Base-by-base conservation (phyloP, 2,113 vertebrate genomes). In the Loxodonta africana region DNA sequence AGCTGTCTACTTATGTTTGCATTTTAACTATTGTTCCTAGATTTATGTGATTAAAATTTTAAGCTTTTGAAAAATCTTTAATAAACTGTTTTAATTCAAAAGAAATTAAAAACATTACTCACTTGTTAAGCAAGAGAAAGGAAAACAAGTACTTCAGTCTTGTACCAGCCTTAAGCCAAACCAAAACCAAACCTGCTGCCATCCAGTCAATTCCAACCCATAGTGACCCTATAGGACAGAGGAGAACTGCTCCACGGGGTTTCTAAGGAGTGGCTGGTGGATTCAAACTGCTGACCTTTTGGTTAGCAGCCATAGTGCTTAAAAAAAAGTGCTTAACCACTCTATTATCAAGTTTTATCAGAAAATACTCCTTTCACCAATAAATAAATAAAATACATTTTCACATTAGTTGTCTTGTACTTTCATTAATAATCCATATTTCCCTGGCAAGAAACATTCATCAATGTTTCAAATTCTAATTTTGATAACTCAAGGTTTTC, bases 381-480 rank as follows among this genome's bases (percentile, higher is more conserved):
- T 51, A 91, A 37, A 46, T 67, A 73, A 9, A 67, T 89, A 51
- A 85, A 77, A 46, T 71, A 71, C 28, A 17, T 51, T 73, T 95
- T 96, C 51, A 73, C 4, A 44, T 57, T 33, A 88, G 46, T 88
- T 76, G 30, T 23, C 57, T 37, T 30, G 0, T 41, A 17, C 0
- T 84, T 57, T 95, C 21, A 95, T 78, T 95, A 93, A 91, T 25
- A 63, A 63, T 48, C 4, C 83, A 8, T 81, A 23, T 25, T 90
- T 95, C 41, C 60, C 25, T 84, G 10, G 87, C 1, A 96, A 67
- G 53, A 8, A 8, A 95, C 8, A 77, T 63, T 11, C 5, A 25
- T 25, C 28, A 80, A 41, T 74, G 46, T 91, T 97, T 92, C 78
- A 96, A 53, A 63, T 73, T 85, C 53, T 87, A 78, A 65, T 67